Evolutionary conservation across 1,140 invertebrate genomes (phyloP).

Genomic region (Sarcophaga bullata): DNA sequence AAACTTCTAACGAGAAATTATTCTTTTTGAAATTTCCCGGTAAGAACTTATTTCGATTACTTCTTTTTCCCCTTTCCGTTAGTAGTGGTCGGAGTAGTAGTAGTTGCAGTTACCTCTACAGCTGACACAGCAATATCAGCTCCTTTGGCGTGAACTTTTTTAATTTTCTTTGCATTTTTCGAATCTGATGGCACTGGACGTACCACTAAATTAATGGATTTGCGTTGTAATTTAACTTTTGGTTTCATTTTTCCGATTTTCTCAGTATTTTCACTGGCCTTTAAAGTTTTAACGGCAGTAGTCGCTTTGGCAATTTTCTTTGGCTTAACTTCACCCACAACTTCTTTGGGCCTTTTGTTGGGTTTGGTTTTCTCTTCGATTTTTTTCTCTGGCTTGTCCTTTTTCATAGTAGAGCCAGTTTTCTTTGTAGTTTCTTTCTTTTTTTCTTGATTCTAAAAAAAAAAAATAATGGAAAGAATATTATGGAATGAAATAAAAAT

Average conservation of each 20-base stretch:
- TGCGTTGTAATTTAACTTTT: neutral
- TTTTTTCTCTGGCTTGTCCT: neutral
- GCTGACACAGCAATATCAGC: neutral
- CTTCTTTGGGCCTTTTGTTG: neutral
- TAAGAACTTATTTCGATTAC: neutral
- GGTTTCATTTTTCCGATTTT: neutral
- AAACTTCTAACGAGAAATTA: too few relatives aligned
- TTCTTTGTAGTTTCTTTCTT: neutral
- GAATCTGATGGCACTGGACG: neutral
- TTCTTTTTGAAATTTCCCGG: too few relatives aligned
- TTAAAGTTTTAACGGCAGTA: neutral
- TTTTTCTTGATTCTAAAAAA: neutral
- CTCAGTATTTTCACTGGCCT: neutral
- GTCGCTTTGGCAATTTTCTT: neutral
- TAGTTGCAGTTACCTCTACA: neutral
- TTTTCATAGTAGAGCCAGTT: neutral
- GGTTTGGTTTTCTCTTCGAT: neutral
- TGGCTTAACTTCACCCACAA: neutral
- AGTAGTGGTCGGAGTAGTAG: neutral
- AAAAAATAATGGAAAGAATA: neutral
- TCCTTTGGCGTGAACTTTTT: neutral
- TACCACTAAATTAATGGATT: slow-evolving; percentile 8
- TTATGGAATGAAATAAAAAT: too few relatives aligned
- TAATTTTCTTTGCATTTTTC: neutral
- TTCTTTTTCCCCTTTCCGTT: neutral